Percentiles rank a stretch among this genome's conserved stretches.
Evolutionary conservation across 2,888 invertebrate species (phyloP).

Genomic region (Dasysyrphus tricinctus): DNA sequence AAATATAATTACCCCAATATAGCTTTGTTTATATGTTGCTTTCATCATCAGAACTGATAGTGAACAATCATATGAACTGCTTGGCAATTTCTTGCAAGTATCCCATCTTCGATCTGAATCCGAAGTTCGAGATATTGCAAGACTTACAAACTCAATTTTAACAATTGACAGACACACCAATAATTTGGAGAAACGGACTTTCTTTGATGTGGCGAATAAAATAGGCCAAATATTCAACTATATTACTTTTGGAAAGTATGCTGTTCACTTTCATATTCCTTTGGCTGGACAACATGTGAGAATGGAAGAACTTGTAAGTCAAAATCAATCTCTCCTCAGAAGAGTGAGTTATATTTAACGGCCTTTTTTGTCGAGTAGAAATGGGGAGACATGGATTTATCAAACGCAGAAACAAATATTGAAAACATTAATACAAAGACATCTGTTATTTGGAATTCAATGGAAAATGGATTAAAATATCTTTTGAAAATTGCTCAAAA

Average conservation of each 20-base stretch:
- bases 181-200: conserved; percentile 20
- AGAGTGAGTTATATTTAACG: neutral
- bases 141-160: conserved; percentile 25
- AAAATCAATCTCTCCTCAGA: neutral
- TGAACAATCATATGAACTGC: conserved; percentile 17
- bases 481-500: conserved; percentile 47
- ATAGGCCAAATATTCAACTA: conserved; percentile 47
- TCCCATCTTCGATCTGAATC: neutral
- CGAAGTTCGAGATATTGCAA: neutral
- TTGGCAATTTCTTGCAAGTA: conserved; percentile 26
- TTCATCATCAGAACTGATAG: conserved; percentile 11
- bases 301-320: conserved; percentile 34
- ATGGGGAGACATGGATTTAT: conserved; percentile 48
- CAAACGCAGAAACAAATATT: conserved; percentile 21
- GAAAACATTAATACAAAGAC: neutral
- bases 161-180: conserved; percentile 25
- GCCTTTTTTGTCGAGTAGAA: neutral
- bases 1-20: neutral
- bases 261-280: conserved; percentile 51
- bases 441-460: conserved; percentile 25
- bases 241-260: conserved; percentile 52
- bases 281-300: conserved; percentile 8
- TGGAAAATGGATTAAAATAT: conserved; percentile 46
- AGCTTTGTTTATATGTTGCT: neutral
- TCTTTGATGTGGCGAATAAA: conserved; percentile 49